These are phyloP conservation scores for Lutjanus argentimaculatus DNA, from an alignment of 2,797 vertebrate genomes.

Conservation along the genomic window DNA sequence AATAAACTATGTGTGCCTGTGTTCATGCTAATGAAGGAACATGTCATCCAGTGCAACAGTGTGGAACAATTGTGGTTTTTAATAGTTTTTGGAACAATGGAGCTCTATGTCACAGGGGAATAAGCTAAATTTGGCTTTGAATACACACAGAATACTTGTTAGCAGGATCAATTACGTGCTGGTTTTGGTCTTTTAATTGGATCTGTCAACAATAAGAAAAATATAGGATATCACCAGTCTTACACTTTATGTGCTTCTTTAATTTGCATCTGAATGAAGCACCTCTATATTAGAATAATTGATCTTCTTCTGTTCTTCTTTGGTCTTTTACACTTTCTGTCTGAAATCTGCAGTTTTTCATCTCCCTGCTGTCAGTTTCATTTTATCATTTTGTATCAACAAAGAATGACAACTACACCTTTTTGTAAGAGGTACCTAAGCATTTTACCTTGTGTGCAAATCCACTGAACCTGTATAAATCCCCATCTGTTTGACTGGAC, in stretches of 20 bases:
- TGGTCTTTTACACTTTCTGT: not conserved
- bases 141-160: not conserved
- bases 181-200: slow-evolving; percentile 2
- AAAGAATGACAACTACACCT: not conserved
- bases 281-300: not conserved
- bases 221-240: not conserved
- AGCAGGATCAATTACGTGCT: no score
- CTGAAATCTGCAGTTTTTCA: not conserved
- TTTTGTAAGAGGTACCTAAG: not conserved
- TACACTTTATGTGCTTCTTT: not conserved
- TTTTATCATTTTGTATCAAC: not conserved
- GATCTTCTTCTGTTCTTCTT: not conserved
- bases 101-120: not conserved
- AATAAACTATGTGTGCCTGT: not conserved
- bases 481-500: slow-evolving; percentile 2
- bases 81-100: not conserved
- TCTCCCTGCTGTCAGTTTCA: not conserved
- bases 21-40: not conserved
- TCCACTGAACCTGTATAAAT: not conserved
- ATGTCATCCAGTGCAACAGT: not conserved
- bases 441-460: not conserved
- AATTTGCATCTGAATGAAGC: not conserved
- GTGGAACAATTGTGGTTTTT: not conserved
- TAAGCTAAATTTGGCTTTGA: not conserved
- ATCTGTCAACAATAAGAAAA: not conserved